Percentiles rank a stretch among this genome's conserved stretches.
These are phyloP conservation scores for Chalcosyrphus nemorum DNA, from an alignment of 2,888 invertebrate genomes.

Conservation along the genomic window DNA sequence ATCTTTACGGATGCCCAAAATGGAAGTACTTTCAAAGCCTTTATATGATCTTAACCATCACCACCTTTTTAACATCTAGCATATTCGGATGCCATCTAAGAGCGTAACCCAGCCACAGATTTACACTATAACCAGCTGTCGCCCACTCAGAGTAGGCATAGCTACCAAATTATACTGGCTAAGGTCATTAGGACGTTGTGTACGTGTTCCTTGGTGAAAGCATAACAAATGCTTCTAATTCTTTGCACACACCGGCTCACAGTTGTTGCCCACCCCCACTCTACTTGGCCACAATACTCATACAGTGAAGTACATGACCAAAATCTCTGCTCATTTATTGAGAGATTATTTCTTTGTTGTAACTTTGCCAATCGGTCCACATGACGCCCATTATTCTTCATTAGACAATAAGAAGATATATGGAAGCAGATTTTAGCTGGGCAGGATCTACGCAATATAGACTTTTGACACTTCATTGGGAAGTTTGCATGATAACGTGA, in stretches of 20 bases:
- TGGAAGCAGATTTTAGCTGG: constrained; percentile 21
- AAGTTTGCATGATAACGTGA: constrained; percentile 40
- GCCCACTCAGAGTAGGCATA: neutral
- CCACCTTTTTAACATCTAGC: neutral
- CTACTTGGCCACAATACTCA: constrained; percentile 10
- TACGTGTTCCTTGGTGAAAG: constrained; percentile 40
- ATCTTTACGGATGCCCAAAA: neutral
- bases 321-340: constrained; percentile 67
- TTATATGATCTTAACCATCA: neutral
- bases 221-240: constrained; percentile 46
- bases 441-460: constrained; percentile 15
- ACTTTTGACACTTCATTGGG: constrained; percentile 25
- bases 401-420: constrained; percentile 53
- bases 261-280: neutral
- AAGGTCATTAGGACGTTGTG: constrained; percentile 27
- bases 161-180: constrained; percentile 36
- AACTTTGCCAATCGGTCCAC: constrained; percentile 20
- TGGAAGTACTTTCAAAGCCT: neutral
- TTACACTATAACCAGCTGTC: constrained; percentile 22
- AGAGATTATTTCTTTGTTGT: constrained; percentile 57
- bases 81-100: neutral
- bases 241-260: neutral
- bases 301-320: constrained; percentile 34
- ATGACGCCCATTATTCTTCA: constrained; percentile 56
- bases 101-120: constrained; percentile 2